phyloP scores from a whole-genome alignment of 2,797 vertebrate genomes.

The Malurus leucopterus region DNA sequence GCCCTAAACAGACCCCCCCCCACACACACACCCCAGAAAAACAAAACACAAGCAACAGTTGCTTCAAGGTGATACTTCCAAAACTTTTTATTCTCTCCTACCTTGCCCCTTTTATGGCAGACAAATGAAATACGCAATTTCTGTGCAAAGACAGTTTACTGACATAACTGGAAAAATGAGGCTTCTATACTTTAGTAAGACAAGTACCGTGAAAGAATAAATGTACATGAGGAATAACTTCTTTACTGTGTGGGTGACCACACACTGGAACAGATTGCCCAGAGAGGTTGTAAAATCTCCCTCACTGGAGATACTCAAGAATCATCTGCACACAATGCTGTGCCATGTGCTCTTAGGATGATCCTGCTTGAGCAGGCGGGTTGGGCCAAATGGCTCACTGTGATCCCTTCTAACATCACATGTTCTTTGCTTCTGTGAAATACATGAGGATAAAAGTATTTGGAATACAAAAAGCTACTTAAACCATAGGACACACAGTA shows the following conservation, averaged over 20 bases:
- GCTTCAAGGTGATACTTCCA: neutral
- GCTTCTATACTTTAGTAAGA: neutral
- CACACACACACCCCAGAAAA: neutral
- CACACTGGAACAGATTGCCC: neutral
- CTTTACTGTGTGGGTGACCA: neutral
- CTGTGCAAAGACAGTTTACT: neutral
- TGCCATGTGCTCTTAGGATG: neutral
- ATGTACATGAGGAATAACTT: neutral
- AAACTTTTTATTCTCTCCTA: neutral
- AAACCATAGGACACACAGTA: neutral
- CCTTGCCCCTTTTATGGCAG: neutral
- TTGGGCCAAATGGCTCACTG: neutral
- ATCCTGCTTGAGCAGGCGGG: neutral
- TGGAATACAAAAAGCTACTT: neutral
- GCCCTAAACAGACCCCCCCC: neutral
- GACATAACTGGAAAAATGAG: neutral
- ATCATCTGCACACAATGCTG: fast-evolving
- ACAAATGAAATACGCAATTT: neutral
- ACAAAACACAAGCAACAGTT: neutral
- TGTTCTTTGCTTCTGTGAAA: neutral
- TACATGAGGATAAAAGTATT: neutral
- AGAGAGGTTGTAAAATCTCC: neutral
- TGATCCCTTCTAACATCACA: neutral
- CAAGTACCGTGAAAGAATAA: neutral
- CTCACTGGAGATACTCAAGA: neutral